Base-by-base conservation (phyloP, 2,888 invertebrate species). In the Clivina fossor region DNA sequence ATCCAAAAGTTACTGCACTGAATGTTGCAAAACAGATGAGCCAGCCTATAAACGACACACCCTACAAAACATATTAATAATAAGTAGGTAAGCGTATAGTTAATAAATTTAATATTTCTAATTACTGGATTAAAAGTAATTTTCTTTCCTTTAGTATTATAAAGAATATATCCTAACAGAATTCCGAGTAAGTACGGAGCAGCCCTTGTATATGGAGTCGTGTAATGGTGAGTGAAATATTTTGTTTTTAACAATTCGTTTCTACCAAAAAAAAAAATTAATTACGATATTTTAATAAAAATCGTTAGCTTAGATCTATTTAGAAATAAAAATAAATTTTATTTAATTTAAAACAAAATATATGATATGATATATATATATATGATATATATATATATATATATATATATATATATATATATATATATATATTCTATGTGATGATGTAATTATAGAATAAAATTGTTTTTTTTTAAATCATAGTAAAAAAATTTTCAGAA, bases 101-200 rank as follows among this genome's bases (percentile, higher is more conserved):
- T 15, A 26, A 49, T 4, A 32, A 9, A 28, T 26, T 1, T 15
- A 19, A 9, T 26, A 24, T 63, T 61, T 18, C 64, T 65, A 47
- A 60, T 57, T 46, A 63, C 41, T n/a, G 62, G 40, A 16, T 57
- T 65, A 40, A 67, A 61, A 47, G 57, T 58, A 22, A 65, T 58
- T 59, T 67, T 67, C 44, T 62, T 62, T 18, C 62, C 63, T 63
- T 65, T 70, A 18, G 68, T 65, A 51, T 64, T 63, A 51, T 66
- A 66, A 2, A 71, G 56, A 32, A 68, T 37, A 58, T 69, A 71
- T 7, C 73, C 72, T 44, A 71, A 64, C 3, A 63, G 62, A 28
- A 73, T 64, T 32, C 73, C 74, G 8, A 72, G 57, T 26, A 73
- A 65, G 60, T 71, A 73, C 2, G 73, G 66, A 3, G 71, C 62